phyloP scores from a whole-genome alignment of 1,140 invertebrate species.

The Drusus annulatus region DNA sequence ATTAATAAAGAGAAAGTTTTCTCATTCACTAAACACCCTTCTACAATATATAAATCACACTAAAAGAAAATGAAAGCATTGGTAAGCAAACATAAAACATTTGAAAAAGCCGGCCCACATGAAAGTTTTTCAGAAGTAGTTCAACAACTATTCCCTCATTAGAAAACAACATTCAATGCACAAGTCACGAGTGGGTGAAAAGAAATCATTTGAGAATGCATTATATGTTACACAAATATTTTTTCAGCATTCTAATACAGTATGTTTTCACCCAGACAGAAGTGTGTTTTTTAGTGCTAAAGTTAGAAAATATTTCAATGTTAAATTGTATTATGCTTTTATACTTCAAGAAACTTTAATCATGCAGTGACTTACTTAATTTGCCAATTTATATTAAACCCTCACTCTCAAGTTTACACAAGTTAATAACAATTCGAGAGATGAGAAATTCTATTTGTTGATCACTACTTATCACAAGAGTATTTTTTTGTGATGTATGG shows the following conservation, averaged over 20 bases:
- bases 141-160: neutral
- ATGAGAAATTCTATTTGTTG: too few species aligned
- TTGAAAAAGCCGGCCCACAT: neutral
- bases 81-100: slow-evolving; percentile 18
- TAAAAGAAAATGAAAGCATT: slow-evolving; percentile 28
- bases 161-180: slow-evolving; percentile 8
- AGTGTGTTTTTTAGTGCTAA: too few species aligned
- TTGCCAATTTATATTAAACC: neutral
- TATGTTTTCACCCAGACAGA: too few species aligned
- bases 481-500: too few species aligned
- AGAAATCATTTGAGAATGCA: neutral
- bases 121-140: too few species aligned
- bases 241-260: too few species aligned
- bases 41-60: slow-evolving; percentile 15
- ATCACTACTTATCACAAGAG: too few species aligned
- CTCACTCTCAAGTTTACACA: neutral
- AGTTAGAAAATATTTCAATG: too few species aligned
- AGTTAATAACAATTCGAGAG: neutral
- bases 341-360: slow-evolving; percentile 27
- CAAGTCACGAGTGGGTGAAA: neutral
- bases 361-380: slow-evolving; percentile 24
- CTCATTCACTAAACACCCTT: neutral
- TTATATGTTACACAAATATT: neutral
- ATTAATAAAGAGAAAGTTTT: neutral
- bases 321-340: neutral